Evolutionary conservation across 2,113 vertebrate genomes (phyloP), one percentile per base, ranked within the genome.

Genomic region (Numida meleagris): DNA sequence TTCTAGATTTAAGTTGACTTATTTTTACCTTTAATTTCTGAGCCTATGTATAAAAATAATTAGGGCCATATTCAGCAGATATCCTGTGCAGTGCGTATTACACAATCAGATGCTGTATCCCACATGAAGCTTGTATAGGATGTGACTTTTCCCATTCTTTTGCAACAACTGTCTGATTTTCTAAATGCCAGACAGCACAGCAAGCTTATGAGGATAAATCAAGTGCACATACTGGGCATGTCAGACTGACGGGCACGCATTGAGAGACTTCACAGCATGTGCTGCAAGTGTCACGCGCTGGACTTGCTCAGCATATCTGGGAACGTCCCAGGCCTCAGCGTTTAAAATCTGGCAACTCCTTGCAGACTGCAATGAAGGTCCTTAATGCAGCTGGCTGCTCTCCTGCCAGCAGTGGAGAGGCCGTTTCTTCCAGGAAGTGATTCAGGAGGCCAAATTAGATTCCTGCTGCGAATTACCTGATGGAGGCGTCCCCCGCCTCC

Each of bases 111-210:
- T 67, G 33, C 51, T 25, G 24, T 82, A 46, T 82, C 74, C 72
- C 40, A 7, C 55, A 43, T 74, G 65, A 94, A 71, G 24, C 50
- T 13, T 15, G 12, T 50, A 53, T 23, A 33, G 68, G 38, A 81
- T 3, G 18, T 88, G 87, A 89, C 58, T 95, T 94, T 76, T 80
- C 48, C 34, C 38, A 51, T 82, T 85, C 57, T 92, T 91, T 65
- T 91, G 74, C 71, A 82, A 58, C 34, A 82, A 17, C 62, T 19
- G 43, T 46, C 74, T 82, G 62, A 51, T 72, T 85, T 89, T 79
- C 78, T 85, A 82, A 91, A 53, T 85, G 62, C 58, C 82, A 89
- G 66, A 76, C 0, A 0, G 59, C 50, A 27, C 6, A 15, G 11
- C 0, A 1, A 90, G 53, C 42, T 8, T 42, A 34, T 43, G 59